Evolutionary conservation across 2,888 invertebrate genomes (phyloP).

Genomic region (Nezara viridula): DNA sequence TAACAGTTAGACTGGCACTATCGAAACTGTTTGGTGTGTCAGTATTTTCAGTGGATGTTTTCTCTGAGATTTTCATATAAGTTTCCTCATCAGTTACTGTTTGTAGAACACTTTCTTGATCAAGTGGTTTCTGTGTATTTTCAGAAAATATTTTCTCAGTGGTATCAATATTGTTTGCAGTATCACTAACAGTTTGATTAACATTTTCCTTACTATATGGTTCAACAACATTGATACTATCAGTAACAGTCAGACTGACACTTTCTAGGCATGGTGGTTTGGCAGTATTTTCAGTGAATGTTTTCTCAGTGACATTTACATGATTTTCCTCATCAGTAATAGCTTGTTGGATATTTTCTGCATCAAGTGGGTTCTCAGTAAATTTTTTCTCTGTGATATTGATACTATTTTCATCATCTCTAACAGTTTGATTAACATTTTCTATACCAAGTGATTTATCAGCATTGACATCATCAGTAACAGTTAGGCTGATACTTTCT

Average conservation of each 20-base stretch:
- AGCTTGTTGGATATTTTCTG: neutral
- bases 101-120: no score
- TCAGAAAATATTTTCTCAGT: no score
- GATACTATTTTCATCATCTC: neutral
- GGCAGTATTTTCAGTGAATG: neutral
- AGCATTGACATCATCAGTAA: no score
- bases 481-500: no score
- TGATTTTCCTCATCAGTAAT: neutral
- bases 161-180: neutral
- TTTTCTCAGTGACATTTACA: neutral
- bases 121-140: no score
- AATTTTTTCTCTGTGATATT: neutral
- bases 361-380: neutral
- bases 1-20: no score
- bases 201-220: no score
- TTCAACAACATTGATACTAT: neutral
- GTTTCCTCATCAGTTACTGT: no score
- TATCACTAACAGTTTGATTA: neutral
- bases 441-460: neutral
- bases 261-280: neutral
- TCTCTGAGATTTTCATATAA: no score
- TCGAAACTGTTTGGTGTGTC: no score
- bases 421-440: neutral
- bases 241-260: neutral
- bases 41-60: no score